Conservation (phyloP, 1,140 invertebrate species). For the Rhyacophila brunnea region DNA sequence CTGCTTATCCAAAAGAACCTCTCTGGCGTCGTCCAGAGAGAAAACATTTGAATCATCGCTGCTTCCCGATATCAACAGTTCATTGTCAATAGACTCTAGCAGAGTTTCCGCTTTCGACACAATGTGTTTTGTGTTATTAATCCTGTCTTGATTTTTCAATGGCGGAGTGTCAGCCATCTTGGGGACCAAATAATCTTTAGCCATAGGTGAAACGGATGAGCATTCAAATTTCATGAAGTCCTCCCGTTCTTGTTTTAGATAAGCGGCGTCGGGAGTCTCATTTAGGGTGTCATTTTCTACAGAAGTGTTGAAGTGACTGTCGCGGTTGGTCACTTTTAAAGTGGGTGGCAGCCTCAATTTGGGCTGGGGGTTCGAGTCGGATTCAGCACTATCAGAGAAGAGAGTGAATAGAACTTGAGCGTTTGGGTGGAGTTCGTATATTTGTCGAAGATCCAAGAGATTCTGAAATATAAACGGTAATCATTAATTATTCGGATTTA, state of each 20-base stretch:
- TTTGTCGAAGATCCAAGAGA: slow-evolving; percentile 48
- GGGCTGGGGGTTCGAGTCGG: neutral
- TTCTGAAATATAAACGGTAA: slow-evolving; percentile 42
- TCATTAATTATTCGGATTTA: too few relatives aligned
- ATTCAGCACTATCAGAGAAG: slow-evolving; percentile 42
- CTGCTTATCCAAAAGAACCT: slow-evolving; percentile 42
- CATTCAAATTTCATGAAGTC: slow-evolving; percentile 1
- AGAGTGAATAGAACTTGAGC: slow-evolving; percentile 46
- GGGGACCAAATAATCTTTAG: neutral
- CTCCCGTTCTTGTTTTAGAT: neutral
- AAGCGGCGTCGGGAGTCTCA: slow-evolving; percentile 4
- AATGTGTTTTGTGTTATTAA: too few relatives aligned
- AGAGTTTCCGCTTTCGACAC: neutral
- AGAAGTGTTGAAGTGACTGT: neutral
- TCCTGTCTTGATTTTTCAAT: too few relatives aligned
- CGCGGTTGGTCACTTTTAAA: neutral
- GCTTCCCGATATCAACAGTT: slow-evolving; percentile 4
- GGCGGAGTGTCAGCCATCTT: neutral
- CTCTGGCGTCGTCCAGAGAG: slow-evolving; percentile 20
- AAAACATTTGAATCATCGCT: slow-evolving; percentile 27
- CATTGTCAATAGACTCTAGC: neutral
- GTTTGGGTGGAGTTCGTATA: slow-evolving; percentile 46
- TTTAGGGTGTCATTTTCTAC: slow-evolving; percentile 7
- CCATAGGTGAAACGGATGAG: slow-evolving; percentile 19
- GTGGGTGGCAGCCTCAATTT: slow-evolving; percentile 1